Percentiles rank a stretch among this genome's conserved stretches.
These are phyloP conservation scores for Euphydryas editha DNA, from an alignment of 2,888 invertebrate species.

Conservation along the genomic window DNA sequence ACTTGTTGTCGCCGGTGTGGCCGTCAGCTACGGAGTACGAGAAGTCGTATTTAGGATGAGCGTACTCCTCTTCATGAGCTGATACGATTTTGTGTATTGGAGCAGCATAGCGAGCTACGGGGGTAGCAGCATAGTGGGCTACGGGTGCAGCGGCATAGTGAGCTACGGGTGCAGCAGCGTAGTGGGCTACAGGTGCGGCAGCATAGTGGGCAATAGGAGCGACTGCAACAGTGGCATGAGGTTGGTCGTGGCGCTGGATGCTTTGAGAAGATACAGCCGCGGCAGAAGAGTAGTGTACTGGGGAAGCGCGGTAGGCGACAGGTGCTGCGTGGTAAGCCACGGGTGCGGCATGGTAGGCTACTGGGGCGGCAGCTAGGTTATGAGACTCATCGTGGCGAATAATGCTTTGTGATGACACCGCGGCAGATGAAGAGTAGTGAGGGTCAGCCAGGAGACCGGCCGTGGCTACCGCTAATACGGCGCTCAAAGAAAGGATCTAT, in stretches of 20 bases:
- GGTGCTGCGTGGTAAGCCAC: constrained; percentile 52
- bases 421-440: constrained; percentile 59
- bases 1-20: constrained; percentile 75
- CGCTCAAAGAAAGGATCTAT: constrained; percentile 66
- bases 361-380: constrained; percentile 45
- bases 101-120: constrained; percentile 52
- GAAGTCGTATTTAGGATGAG: constrained; percentile 82
- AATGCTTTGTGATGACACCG: constrained; percentile 68
- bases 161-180: constrained; percentile 52
- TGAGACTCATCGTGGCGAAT: constrained; percentile 55
- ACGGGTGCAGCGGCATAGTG: constrained; percentile 49
- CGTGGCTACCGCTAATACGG: constrained; percentile 68
- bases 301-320: constrained; percentile 48
- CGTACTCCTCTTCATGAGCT: constrained; percentile 55
- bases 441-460: constrained; percentile 58
- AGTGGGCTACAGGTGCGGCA: constrained; percentile 51
- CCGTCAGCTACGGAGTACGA: constrained; percentile 83
- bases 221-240: constrained; percentile 47
- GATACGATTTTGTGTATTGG: constrained; percentile 65
- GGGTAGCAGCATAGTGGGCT: constrained; percentile 48
- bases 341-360: constrained; percentile 52
- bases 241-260: constrained; percentile 71
- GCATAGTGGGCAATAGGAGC: constrained; percentile 43
- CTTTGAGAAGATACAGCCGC: constrained; percentile 61
- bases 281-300: constrained; percentile 45